These are phyloP conservation scores for Globodera rostochiensis DNA, from an alignment of 1,140 invertebrate genomes.

Conservation along the genomic window DNA sequence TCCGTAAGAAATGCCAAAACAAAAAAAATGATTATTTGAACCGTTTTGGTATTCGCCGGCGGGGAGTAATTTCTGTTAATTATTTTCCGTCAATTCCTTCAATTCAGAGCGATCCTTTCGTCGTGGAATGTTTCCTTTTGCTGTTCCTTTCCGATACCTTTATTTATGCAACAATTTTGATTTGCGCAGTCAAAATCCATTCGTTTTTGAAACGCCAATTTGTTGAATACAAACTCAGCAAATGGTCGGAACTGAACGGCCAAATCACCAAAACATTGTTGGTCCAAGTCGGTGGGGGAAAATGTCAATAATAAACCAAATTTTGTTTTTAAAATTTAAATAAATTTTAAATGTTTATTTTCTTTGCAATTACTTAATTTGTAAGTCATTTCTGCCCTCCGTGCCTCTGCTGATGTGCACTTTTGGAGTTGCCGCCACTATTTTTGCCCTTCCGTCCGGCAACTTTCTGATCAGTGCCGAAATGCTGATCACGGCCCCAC, in stretches of 20 bases:
- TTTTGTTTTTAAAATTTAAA: not conserved
- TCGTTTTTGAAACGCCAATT: conserved; percentile 2
- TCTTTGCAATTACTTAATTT: not conserved
- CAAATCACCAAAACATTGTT: conserved; percentile 21
- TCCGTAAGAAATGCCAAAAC: not conserved
- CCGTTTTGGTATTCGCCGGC: too few relatives aligned
- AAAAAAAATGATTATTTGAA: too few relatives aligned
- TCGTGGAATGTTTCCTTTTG: not conserved
- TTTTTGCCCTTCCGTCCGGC: not conserved
- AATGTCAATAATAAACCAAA: not conserved
- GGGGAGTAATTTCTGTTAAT: too few relatives aligned
- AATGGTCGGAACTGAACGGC: conserved; percentile 16
- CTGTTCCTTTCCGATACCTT: not conserved
- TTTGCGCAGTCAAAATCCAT: conserved; percentile 18
- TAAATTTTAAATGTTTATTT: conserved; percentile 8
- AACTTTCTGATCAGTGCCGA: not conserved
- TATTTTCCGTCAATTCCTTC: too few relatives aligned
- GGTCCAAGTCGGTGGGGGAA: conserved; percentile 3
- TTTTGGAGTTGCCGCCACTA: not conserved
- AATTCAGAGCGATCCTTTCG: not conserved
- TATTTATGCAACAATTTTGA: conserved; percentile 12
- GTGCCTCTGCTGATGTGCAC: not conserved
- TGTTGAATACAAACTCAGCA: conserved; percentile 8
- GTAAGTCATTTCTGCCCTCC: not conserved
- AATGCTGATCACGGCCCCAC: conserved; percentile 14